Conservation (phyloP, 2,113 vertebrate species). For the Candoia aspera region DNA sequence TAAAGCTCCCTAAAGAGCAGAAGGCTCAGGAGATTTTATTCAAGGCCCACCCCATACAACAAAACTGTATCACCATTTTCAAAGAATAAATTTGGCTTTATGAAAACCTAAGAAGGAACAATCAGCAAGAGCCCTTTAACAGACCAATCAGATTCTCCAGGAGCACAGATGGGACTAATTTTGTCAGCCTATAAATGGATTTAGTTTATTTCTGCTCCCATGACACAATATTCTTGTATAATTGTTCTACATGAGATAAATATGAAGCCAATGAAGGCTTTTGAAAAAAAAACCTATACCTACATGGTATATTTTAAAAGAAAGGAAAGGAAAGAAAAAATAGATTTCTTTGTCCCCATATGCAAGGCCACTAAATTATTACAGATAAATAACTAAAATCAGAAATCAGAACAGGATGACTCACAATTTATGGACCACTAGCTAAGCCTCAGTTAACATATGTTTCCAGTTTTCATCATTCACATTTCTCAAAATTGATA, state of each 20-base stretch:
- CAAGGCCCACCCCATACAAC: not conserved
- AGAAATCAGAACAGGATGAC: not conserved
- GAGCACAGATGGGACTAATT: not conserved
- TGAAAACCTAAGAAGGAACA: not conserved
- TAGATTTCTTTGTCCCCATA: not conserved
- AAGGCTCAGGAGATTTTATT: not conserved
- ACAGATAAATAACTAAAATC: not conserved
- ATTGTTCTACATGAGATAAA: not conserved
- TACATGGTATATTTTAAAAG: not conserved
- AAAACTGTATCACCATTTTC: not conserved
- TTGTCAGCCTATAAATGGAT: not conserved
- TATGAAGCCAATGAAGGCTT: not conserved
- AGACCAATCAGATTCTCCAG: not conserved
- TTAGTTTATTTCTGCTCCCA: not conserved
- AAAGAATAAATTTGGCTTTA: not conserved
- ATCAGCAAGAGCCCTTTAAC: not conserved
- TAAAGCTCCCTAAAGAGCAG: not conserved
- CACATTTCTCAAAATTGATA: slow-evolving; percentile 2
- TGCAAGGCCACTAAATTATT: not conserved
- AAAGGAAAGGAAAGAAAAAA: not conserved
- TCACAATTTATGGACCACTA: not conserved
- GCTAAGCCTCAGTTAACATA: not conserved
- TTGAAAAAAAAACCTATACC: not conserved
- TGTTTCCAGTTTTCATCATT: slow-evolving; percentile 27
- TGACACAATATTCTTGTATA: not conserved